phyloP scores from a whole-genome alignment of 2,113 vertebrate species.

The human region GRCh38 chrX:49825001-49825500 shows the following conservation, averaged over 20 bases:
- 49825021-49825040: neutral
- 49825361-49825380: neutral
- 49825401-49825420: neutral
- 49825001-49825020: neutral
- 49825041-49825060: neutral
- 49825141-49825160: neutral
- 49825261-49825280: neutral
- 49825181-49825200: neutral
- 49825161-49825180: neutral
- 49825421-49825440: neutral
- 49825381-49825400: neutral
- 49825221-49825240: neutral
- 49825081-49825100: neutral
- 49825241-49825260: neutral
- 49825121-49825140: neutral
- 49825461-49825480: neutral
- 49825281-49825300: neutral
- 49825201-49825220: neutral
- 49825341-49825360: neutral
- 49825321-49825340: neutral
- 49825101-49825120: neutral
- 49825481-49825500: neutral
- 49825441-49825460: neutral
- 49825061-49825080: neutral
- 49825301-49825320: neutral